Evolutionary conservation across 2,113 vertebrate genomes (phyloP).

Genomic region (Emydocephalus ijimae): DNA sequence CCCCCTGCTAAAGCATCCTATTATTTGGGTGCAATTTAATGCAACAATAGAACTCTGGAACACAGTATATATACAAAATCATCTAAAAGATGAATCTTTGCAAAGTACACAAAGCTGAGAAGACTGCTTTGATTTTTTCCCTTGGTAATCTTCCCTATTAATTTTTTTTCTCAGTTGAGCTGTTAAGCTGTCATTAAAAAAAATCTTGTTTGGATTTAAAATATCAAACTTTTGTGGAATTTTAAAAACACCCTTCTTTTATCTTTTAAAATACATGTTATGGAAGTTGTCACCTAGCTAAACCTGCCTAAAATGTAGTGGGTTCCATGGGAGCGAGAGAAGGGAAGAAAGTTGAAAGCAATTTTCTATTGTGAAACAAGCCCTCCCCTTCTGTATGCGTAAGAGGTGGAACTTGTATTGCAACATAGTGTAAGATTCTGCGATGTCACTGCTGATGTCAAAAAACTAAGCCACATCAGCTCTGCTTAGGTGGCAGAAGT

Average conservation of each 20-base stretch:
- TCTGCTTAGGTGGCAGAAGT: neutral
- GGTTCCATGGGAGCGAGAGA: neutral
- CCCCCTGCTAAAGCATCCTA: neutral
- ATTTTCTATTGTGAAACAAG: neutral
- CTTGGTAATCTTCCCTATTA: neutral
- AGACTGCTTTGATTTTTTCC: neutral
- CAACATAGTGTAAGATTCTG: neutral
- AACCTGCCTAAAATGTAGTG: neutral
- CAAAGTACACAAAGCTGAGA: neutral
- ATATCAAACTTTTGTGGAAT: neutral
- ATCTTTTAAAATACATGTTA: neutral
- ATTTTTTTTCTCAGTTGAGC: neutral
- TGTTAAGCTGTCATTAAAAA: neutral
- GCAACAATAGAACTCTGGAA: neutral
- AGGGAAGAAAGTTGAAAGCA: neutral
- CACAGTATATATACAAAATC: neutral
- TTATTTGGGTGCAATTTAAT: neutral
- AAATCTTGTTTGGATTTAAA: neutral
- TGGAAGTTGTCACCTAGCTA: neutral
- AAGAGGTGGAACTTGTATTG: neutral
- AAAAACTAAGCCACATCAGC: neutral
- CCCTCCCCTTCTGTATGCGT: neutral
- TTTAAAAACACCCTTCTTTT: neutral
- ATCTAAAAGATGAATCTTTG: neutral
- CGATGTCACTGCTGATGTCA: neutral